A percentile compares a stretch with the other conserved stretches of the same genome.
Evolutionary conservation across 2,797 vertebrate species (phyloP).

Genomic region (Myripristis murdjan): DNA sequence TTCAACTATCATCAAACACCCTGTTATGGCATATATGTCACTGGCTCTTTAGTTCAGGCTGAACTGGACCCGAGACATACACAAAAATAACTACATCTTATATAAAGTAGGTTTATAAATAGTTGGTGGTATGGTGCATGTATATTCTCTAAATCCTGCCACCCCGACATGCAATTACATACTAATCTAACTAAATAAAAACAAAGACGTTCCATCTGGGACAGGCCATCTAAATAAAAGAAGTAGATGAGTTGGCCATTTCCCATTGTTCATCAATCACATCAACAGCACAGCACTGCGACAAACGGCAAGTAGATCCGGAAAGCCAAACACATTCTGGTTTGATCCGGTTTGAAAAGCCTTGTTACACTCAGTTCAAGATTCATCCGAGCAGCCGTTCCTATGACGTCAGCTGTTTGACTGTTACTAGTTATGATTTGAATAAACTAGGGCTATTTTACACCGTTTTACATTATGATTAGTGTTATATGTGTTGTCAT

Average conservation of each 20-base stretch:
- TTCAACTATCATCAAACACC: background rate
- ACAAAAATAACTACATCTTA: background rate
- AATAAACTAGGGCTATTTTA: background rate
- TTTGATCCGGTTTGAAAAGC: constrained; percentile 77
- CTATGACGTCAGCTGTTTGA: constrained; percentile 75
- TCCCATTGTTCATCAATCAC: constrained; percentile 53
- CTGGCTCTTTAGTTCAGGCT: background rate
- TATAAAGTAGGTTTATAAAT: background rate
- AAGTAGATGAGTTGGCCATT: constrained; percentile 52
- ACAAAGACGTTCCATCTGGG: background rate
- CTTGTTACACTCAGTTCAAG: constrained; percentile 34
- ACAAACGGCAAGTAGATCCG: constrained; percentile 72
- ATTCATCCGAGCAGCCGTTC: constrained; percentile 73
- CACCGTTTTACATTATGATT: too few species aligned
- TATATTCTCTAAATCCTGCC: background rate
- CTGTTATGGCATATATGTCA: too few species aligned
- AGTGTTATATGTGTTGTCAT: too few species aligned
- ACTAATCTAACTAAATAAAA: background rate
- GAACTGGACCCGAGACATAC: background rate
- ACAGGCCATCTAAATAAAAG: background rate
- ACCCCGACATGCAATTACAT: background rate
- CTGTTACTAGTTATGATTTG: too few species aligned
- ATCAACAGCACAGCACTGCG: constrained; percentile 70
- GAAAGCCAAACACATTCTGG: constrained; percentile 62
- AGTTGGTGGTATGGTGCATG: too few species aligned